phyloP scores from a whole-genome alignment of 2,888 invertebrate genomes.

The Bellardia bayeri region DNA sequence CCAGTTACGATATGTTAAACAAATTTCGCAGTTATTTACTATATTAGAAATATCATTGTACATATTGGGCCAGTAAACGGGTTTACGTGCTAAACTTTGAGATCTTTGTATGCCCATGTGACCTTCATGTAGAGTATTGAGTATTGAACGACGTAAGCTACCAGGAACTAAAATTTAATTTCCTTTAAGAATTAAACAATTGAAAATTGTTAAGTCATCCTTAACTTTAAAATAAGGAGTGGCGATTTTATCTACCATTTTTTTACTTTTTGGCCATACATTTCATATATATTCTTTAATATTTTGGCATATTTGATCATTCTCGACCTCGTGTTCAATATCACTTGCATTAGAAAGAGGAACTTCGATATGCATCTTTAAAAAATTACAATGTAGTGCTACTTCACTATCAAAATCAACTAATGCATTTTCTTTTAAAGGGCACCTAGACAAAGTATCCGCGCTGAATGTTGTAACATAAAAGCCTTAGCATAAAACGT shows the following conservation, averaged over 20 bases:
- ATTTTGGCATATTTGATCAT: neutral
- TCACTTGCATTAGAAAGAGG: constrained; percentile 28
- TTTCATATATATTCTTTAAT: neutral
- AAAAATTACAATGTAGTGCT: constrained; percentile 17
- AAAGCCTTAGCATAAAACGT: too few species aligned
- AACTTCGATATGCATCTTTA: constrained; percentile 1
- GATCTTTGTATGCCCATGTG: neutral
- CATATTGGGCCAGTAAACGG: too few species aligned
- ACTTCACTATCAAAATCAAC: constrained; percentile 21
- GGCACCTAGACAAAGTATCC: too few species aligned
- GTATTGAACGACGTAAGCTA: neutral
- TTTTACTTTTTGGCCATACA: constrained; percentile 12
- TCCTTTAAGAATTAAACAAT: neutral
- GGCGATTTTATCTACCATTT: neutral
- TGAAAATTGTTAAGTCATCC: neutral
- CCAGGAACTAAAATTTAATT: neutral
- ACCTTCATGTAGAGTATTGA: neutral
- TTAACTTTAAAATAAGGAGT: constrained; percentile 11
- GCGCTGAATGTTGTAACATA: too few species aligned
- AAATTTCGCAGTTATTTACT: too few species aligned
- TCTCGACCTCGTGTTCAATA: neutral
- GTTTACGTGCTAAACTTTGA: neutral
- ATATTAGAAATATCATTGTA: too few species aligned
- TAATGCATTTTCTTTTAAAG: too few species aligned
- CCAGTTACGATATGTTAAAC: too few species aligned